phyloP scores from a whole-genome alignment of 2,113 vertebrate genomes.

The Gambusia affinis region DNA sequence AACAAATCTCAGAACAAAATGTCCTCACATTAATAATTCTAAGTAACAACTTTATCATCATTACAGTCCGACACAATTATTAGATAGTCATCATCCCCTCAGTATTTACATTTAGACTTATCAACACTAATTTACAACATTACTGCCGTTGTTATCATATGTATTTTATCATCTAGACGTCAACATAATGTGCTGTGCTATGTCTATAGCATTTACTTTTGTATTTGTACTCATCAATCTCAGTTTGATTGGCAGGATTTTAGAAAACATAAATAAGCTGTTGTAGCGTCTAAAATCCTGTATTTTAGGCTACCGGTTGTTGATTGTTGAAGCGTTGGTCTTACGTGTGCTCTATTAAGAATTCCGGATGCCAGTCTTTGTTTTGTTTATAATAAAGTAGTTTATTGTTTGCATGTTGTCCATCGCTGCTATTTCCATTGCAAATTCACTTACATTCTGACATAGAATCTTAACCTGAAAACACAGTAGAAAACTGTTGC shows the following conservation, averaged over 20 bases:
- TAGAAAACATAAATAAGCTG: not conserved
- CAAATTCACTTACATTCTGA: too few species aligned
- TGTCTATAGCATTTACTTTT: not conserved
- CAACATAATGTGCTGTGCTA: not conserved
- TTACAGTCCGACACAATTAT: not conserved
- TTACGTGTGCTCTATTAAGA: too few species aligned
- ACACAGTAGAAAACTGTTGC: too few species aligned
- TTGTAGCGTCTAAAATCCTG: too few species aligned
- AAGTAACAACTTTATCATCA: constrained; percentile 3
- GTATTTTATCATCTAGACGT: constrained; percentile 1
- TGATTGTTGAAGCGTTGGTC: too few species aligned
- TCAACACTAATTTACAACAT: not conserved
- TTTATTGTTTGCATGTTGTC: too few species aligned
- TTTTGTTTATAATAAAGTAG: too few species aligned
- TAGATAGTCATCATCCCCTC: not conserved
- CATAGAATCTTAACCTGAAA: too few species aligned
- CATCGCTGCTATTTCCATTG: too few species aligned
- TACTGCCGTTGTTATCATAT: not conserved
- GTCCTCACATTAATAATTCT: constrained; percentile 9
- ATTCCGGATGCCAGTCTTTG: too few species aligned
- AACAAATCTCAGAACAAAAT: constrained; percentile 11
- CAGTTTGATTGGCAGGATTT: not conserved
- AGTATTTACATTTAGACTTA: not conserved
- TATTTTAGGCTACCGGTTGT: too few species aligned
- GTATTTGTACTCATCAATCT: not conserved